These are phyloP conservation scores for Eutrigla gurnardus DNA, from an alignment of 2,797 vertebrate genomes.

Conservation along the genomic window DNA sequence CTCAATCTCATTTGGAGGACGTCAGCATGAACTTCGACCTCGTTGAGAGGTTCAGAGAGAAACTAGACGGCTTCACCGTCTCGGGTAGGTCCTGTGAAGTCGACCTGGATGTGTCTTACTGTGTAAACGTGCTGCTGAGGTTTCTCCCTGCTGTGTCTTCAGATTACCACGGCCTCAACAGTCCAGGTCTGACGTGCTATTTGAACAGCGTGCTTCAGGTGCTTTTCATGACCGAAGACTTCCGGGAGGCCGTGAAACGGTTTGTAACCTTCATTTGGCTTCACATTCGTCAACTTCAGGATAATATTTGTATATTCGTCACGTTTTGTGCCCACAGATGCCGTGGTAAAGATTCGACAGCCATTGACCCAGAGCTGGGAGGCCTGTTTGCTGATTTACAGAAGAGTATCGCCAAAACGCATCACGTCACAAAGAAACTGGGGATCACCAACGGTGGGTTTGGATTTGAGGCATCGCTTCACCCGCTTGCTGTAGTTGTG, in stretches of 20 bases:
- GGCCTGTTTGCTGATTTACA: slow-evolving; percentile 66
- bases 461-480: not conserved
- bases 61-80: slow-evolving; percentile 31
- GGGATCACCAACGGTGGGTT: slow-evolving; percentile 59
- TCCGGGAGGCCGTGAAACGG: slow-evolving; percentile 70
- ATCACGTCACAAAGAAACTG: slow-evolving; percentile 48
- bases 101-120: not conserved
- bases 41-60: slow-evolving; percentile 16
- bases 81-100: slow-evolving; percentile 49
- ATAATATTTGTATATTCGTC: too few relatives aligned
- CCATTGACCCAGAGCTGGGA: slow-evolving; percentile 46
- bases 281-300: too few relatives aligned
- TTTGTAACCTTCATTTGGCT: slow-evolving; percentile 7
- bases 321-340: not conserved
- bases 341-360: not conserved
- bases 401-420: not conserved
- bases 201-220: slow-evolving; percentile 81
- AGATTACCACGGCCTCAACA: slow-evolving; percentile 76
- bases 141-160: not conserved
- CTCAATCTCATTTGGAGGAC: not conserved
- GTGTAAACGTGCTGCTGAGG: not conserved
- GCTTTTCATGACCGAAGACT: slow-evolving; percentile 80
- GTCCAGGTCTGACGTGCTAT: slow-evolving; percentile 82
- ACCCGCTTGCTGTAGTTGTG: not conserved
- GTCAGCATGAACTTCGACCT: slow-evolving; percentile 30